A percentile compares a stretch with the other conserved stretches of the same genome.
Evolutionary conservation across 2,113 vertebrate species (phyloP).

Genomic region (Datnioides undecimradiatus): DNA sequence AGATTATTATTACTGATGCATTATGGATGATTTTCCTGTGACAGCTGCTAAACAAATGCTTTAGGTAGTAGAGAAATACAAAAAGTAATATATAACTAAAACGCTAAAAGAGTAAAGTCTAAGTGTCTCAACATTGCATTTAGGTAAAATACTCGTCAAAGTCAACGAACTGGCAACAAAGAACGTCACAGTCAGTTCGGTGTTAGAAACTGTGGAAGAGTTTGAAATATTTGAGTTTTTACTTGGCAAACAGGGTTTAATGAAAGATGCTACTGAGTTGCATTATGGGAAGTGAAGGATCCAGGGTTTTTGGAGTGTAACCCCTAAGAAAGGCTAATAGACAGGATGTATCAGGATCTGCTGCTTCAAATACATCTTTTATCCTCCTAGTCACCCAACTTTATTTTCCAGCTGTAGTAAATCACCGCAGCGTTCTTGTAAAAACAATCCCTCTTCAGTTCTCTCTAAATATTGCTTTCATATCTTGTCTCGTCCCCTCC

Average conservation of each 20-base stretch:
- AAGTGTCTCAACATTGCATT: neutral
- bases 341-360: neutral
- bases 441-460: neutral
- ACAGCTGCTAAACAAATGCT: neutral
- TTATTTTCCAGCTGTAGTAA: neutral
- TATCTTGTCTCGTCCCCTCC: neutral
- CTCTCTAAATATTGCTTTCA: conserved; percentile 18
- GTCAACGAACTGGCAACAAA: neutral
- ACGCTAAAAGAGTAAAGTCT: no score
- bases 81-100: neutral
- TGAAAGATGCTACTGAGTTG: neutral
- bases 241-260: neutral
- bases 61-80: neutral
- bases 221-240: neutral
- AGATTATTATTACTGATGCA: neutral
- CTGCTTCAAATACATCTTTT: neutral
- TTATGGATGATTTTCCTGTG: no score
- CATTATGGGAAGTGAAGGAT: neutral
- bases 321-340: neutral
- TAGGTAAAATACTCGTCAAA: neutral
- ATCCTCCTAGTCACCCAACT: neutral
- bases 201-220: neutral
- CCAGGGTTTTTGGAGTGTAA: neutral
- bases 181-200: neutral
- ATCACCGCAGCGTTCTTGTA: neutral